Base-by-base conservation (phyloP, 2,797 vertebrate genomes). In the Pangasius larnaudii region DNA sequence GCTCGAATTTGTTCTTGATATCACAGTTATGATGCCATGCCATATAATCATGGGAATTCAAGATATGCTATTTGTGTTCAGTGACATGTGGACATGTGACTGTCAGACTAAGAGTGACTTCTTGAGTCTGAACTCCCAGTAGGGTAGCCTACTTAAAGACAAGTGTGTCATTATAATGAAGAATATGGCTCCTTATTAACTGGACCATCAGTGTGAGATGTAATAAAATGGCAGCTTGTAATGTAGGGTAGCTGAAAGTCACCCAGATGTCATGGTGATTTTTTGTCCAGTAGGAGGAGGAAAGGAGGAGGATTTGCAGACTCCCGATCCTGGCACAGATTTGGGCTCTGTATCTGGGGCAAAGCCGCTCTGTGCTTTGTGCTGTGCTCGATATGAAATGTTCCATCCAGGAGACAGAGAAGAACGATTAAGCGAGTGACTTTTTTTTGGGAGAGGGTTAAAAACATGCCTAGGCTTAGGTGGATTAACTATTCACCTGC, bases 241-340 rank as follows among this genome's bases (percentile, higher is more conserved):
- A 90, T 90, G 24, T 85, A 82, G 86, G 88, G 88, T 86, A 90
- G 27, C 83, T 90, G 89, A 91, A 89, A 93, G 90, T 93, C 91
- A 93, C 93, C 93, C 94, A 93, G 93, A 93, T 95, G 92, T 93
- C 91, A 91, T 36, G 86, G 89, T 93, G 93, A 93, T 83, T 93
- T 93, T 92, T 90, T 93, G 82, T 92, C 89, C 91, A 90, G 89
- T 89, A 71, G 86, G 77, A 91, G 88, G 85, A 87, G 88, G 85
- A 87, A 86, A 89, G 90, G 90, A 93, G 81, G 74, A 91, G 90
- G 94, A 95, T 96, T 95, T 94, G 90, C 91, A 77, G 89, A 93
- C 92, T 93, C 91, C 84, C 67, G 89, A 87, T 89, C 86, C 91
- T 90, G 91, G 85, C 84, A 77, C 92, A 93, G 88, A 92, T 89